These are phyloP conservation scores for Folsomia candida DNA, from an alignment of 2,888 invertebrate species.

Conservation along the genomic window DNA sequence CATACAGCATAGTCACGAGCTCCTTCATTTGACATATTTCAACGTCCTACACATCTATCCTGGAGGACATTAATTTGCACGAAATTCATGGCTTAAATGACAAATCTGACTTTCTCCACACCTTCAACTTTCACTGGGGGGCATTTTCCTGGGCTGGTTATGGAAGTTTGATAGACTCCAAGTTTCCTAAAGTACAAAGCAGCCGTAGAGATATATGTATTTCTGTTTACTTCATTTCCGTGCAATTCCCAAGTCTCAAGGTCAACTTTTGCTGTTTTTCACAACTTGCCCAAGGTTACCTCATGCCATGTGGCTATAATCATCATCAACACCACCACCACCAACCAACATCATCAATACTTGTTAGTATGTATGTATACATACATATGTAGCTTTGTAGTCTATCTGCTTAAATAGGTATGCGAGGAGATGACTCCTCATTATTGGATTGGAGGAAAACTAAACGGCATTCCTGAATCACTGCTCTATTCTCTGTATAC, in stretches of 20 bases:
- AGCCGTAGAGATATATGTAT: too few species aligned
- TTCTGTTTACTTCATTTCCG: conserved; percentile 46
- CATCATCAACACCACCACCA: background rate
- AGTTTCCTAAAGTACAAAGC: background rate
- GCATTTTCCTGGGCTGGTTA: too few species aligned
- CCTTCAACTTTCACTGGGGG: too few species aligned
- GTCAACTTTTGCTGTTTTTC: conserved; percentile 31
- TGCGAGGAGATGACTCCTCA: background rate
- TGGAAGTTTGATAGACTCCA: background rate
- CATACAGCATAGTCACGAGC: too few species aligned
- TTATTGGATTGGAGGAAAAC: background rate
- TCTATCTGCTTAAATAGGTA: too few species aligned
- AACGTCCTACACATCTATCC: too few species aligned
- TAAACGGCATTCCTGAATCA: background rate
- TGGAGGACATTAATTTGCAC: too few species aligned
- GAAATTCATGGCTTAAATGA: too few species aligned
- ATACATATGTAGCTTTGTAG: background rate
- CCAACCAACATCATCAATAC: background rate
- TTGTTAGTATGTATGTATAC: background rate
- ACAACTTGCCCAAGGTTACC: conserved; percentile 23
- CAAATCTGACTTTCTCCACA: too few species aligned
- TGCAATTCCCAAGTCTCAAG: conserved; percentile 47
- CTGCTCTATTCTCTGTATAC: too few species aligned
- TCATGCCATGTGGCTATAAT: background rate
- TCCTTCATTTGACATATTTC: too few species aligned